A percentile compares a stretch with the other conserved stretches of the same genome.
These are phyloP conservation scores for Eurypyga helias DNA, from an alignment of 2,113 vertebrate species.

Conservation along the genomic window DNA sequence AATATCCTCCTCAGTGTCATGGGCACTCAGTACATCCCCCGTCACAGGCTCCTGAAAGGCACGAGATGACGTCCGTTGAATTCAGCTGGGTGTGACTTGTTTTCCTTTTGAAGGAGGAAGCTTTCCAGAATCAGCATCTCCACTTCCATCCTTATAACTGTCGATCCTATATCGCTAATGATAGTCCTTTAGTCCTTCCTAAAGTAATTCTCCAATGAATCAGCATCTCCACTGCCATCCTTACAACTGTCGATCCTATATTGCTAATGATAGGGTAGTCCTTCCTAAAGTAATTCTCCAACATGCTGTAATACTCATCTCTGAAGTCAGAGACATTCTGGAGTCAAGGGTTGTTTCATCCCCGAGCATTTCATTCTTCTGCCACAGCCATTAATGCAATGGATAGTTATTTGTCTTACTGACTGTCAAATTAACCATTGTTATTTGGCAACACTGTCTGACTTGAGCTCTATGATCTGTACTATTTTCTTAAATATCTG, in stretches of 20 bases:
- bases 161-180: neutral
- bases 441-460: neutral
- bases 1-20: no score
- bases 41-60: neutral
- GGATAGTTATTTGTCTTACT: neutral
- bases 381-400: neutral
- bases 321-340: neutral
- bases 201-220: neutral
- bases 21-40: neutral
- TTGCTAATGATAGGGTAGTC: neutral
- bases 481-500: neutral
- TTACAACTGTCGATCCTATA: accelerated
- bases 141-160: neutral
- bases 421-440: neutral
- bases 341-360: neutral
- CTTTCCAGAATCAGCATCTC: neutral
- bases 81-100: neutral
- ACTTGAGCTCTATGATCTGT: neutral
- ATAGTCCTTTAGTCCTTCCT: neutral
- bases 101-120: neutral
- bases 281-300: neutral
- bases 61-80: neutral
- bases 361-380: neutral
- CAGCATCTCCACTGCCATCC: neutral
- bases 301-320: neutral